Evolutionary conservation across 1,140 invertebrate genomes (phyloP).

Genomic region (Delia radicum): DNA sequence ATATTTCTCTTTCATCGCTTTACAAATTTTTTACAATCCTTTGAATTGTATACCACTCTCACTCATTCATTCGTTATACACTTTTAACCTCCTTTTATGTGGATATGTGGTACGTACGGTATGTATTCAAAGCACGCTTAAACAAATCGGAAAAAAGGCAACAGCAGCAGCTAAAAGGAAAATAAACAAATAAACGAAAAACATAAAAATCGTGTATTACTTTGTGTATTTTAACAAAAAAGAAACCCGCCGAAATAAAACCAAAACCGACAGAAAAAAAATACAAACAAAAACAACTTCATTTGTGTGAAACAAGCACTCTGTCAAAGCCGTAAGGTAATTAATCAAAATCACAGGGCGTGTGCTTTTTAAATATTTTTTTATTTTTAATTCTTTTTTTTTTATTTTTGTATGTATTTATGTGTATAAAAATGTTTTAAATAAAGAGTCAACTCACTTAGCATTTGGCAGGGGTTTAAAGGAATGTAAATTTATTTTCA

Average conservation of each 20-base stretch:
- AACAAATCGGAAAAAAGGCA: neutral
- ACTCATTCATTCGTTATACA: too few relatives aligned
- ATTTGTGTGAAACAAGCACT: slow-evolving; percentile 13
- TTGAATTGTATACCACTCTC: too few relatives aligned
- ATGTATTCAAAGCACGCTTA: neutral
- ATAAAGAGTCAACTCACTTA: neutral
- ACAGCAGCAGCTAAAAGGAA: neutral
- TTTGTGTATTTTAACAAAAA: neutral
- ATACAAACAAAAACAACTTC: neutral
- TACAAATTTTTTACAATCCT: too few relatives aligned
- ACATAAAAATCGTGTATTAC: neutral
- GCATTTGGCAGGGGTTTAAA: neutral
- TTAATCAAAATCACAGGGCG: slow-evolving; percentile 15
- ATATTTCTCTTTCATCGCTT: too few relatives aligned
- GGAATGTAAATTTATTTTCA: neutral
- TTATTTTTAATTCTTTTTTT: slow-evolving; percentile 9
- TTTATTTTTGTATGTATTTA: neutral
- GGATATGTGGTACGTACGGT: neutral
- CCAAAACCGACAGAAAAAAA: neutral
- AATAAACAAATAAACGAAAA: neutral
- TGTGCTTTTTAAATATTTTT: slow-evolving; percentile 8
- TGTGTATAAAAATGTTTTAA: neutral
- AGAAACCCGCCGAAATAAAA: neutral
- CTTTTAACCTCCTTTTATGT: neutral
- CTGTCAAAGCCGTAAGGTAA: slow-evolving; percentile 16